Conservation (phyloP, 2,113 vertebrate genomes). For the Phylloscopus trochiloides region DNA sequence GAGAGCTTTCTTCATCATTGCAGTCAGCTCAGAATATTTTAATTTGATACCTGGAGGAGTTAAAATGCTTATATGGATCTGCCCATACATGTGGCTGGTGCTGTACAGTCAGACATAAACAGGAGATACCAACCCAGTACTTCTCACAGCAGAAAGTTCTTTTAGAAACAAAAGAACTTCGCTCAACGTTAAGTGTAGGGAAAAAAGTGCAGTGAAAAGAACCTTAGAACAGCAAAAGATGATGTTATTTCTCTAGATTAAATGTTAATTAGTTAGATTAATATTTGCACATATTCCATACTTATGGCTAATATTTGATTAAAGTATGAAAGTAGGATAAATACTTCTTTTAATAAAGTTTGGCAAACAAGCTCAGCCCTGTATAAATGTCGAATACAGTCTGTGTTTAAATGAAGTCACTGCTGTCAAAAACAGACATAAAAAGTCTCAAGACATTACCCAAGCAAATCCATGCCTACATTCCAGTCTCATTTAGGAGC, state of each 20-base stretch:
- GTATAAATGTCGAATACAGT: background rate
- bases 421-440: background rate
- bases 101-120: background rate
- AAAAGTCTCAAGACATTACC: background rate
- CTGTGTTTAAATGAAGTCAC: background rate
- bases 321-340: background rate
- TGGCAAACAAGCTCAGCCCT: background rate
- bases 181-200: background rate
- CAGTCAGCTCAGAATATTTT: background rate
- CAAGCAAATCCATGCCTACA: background rate
- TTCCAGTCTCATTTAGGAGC: slow-evolving; percentile 2
- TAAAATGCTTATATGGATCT: background rate
- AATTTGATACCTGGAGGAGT: background rate
- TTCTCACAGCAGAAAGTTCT: background rate
- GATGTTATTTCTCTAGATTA: background rate
- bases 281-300: background rate
- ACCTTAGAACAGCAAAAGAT: background rate
- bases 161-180: background rate
- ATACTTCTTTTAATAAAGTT: background rate
- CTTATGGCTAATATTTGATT: background rate
- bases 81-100: background rate
- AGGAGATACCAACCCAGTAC: background rate
- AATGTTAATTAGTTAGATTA: background rate
- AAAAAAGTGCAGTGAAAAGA: background rate
- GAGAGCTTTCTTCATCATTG: background rate